phyloP scores from a whole-genome alignment of 2,797 vertebrate genomes.

The Microctenopoma steveboyesi region DNA sequence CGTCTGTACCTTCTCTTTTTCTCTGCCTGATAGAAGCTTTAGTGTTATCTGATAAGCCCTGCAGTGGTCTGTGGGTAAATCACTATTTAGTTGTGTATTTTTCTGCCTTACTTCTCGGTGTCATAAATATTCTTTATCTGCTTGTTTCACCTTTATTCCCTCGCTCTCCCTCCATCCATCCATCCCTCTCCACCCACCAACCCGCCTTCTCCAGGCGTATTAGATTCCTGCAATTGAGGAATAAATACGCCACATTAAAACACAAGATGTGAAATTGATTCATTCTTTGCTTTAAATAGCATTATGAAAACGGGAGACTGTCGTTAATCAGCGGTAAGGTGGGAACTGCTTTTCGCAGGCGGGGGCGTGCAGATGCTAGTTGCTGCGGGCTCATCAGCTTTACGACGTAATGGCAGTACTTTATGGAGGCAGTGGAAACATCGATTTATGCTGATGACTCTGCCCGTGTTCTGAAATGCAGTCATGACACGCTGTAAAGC shows the following conservation, averaged over 20 bases:
- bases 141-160: conserved; percentile 31
- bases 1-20: conserved; percentile 21
- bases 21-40: conserved; percentile 14
- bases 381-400: conserved; percentile 71
- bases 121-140: conserved; percentile 78
- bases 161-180: conserved; percentile 7
- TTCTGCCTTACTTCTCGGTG: conserved; percentile 46
- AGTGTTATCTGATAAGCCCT: conserved; percentile 37
- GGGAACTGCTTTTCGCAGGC: conserved; percentile 20
- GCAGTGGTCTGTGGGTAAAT: background rate
- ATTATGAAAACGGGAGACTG: conserved; percentile 61
- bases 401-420: conserved; percentile 54
- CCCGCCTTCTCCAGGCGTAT: conserved; percentile 37
- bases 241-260: conserved; percentile 80
- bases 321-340: conserved; percentile 65
- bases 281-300: conserved; percentile 71
- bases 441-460: conserved; percentile 76
- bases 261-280: conserved; percentile 75
- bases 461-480: conserved; percentile 53
- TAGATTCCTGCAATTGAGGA: conserved; percentile 69
- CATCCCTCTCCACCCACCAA: conserved; percentile 25
- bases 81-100: conserved; percentile 44
- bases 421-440: conserved; percentile 60
- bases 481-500: conserved; percentile 46
- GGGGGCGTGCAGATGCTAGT: conserved; percentile 63